Conservation (phyloP, 53 echinoderm and acorn worm species). For the Holothuria scabra region DNA sequence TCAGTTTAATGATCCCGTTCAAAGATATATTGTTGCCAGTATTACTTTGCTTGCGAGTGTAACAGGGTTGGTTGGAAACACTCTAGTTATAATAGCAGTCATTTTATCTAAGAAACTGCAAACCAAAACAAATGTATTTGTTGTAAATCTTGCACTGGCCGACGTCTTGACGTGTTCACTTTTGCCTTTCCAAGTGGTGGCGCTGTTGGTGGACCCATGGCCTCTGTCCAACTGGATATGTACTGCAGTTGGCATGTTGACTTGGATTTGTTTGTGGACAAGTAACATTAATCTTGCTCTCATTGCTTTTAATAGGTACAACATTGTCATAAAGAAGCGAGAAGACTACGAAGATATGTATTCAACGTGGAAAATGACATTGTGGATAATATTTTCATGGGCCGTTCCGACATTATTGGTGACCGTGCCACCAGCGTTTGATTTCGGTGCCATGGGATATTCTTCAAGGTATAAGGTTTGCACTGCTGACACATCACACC, state of each 20-base stretch:
- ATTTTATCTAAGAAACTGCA: constrained; percentile 72
- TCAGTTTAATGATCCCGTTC: constrained; percentile 51
- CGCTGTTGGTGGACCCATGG: constrained; percentile 60
- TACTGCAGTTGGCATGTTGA: constrained; percentile 32
- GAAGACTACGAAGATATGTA: constrained; percentile 48
- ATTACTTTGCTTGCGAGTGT: constrained; percentile 61
- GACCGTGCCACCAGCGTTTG: constrained; percentile 48
- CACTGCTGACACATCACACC: constrained; percentile 53
- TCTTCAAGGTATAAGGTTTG: constrained; percentile 57
- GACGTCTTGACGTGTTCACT: constrained; percentile 70
- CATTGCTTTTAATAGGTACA: constrained; percentile 58
- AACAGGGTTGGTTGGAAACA: constrained; percentile 69
- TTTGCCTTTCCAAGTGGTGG: constrained; percentile 69
- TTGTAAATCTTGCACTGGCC: constrained; percentile 82
- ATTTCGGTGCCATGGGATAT: constrained; percentile 57
- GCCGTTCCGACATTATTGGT: constrained; percentile 56
- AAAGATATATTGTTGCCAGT: constrained; percentile 65
- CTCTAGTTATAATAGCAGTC: constrained; percentile 75
- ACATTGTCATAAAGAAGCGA: constrained; percentile 34
- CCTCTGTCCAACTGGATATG: constrained; percentile 40
- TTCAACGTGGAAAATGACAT: constrained; percentile 38
- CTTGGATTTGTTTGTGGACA: constrained; percentile 30
- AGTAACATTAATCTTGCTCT: constrained; percentile 39
- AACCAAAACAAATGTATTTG: constrained; percentile 87
- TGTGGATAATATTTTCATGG: constrained; percentile 54